Base-by-base conservation (phyloP, 1,140 invertebrate species). In the Lerema accius region DNA sequence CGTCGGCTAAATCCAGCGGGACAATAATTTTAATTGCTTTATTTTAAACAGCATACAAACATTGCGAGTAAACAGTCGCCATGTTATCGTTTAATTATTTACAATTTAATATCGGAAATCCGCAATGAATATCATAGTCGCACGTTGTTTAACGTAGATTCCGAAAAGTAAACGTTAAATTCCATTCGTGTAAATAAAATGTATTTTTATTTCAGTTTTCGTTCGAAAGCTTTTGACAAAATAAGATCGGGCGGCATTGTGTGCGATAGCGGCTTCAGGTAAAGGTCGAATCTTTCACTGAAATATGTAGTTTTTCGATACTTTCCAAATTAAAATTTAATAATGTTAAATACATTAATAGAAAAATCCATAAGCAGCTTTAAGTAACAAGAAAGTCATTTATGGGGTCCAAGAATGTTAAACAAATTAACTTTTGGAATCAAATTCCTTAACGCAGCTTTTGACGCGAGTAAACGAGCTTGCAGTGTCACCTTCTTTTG, bases 21-120 rank as follows among this genome's bases (percentile, higher is more conserved):
- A 53, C 37, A 71, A 71, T 74, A 53, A 71, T 69, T 66, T 73
- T 71, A 67, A 74, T 73, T 66, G 61, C 62, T 70, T 73, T 56
- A 63, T 63, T 62, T 64, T 50, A 71, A 64, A 50, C 26, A 23
- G 51, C 61, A 62, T 56, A 66, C 61, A 67, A 65, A 62, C 32
- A 39, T 32, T 6, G 11, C 56, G 17, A 15, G 58, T 23, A 60
- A 67, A 64, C 55, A 63, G 35, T 39, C 61, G 17, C 11, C 10
- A 39, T 43, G 60, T 70, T 67, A 60, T 70, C 64, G 67, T 62
- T 70, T 73, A 73, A 73, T 73, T 73, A 73, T 71, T 73, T 55
- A 71, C 53, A 37, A 43, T 71, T 68, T 55, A 68, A 69, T 50
- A 65, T 63, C 49, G 59, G 42, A 66, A 58, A 51, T 63, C 53